phyloP scores from a whole-genome alignment of 2,113 vertebrate species.

The Hippocampus zosterae region DNA sequence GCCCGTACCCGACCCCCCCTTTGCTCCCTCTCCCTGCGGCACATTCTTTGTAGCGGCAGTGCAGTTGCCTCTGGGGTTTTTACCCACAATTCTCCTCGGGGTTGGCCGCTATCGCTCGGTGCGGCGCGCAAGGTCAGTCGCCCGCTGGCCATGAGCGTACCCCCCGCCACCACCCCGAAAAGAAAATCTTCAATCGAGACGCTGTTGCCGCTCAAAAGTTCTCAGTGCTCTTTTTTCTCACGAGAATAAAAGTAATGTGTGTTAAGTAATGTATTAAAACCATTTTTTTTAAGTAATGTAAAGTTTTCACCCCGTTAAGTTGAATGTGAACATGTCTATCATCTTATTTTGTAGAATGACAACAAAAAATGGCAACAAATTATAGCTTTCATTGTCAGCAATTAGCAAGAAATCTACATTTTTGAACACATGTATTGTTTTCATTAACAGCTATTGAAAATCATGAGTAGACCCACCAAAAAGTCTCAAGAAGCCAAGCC shows the following conservation, averaged over 20 bases:
- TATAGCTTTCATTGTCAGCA: not conserved
- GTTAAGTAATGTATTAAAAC: not conserved
- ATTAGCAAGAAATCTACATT: not conserved
- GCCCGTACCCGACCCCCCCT: slow-evolving; percentile 20
- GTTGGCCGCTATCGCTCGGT: slow-evolving; percentile 28
- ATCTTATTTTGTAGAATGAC: not conserved
- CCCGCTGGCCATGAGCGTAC: slow-evolving; percentile 41
- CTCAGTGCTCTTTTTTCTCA: slow-evolving; percentile 22
- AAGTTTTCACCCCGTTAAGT: not conserved
- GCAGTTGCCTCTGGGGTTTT: slow-evolving; percentile 31
- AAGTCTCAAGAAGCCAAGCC: too few relatives aligned
- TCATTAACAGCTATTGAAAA: not conserved
- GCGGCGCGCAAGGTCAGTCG: slow-evolving; percentile 44
- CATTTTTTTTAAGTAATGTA: not conserved
- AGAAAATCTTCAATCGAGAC: slow-evolving; percentile 23
- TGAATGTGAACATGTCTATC: not conserved
- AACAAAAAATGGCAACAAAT: too few relatives aligned
- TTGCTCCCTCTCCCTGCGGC: slow-evolving; percentile 32
- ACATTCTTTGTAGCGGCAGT: slow-evolving; percentile 42
- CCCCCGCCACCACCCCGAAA: not conserved
- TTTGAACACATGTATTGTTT: not conserved
- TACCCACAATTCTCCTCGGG: slow-evolving; percentile 45
- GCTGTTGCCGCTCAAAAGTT: slow-evolving; percentile 20
- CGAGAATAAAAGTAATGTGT: slow-evolving; percentile 6
- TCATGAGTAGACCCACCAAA: too few relatives aligned